Evolutionary conservation across 2,113 vertebrate species (phyloP).

Genomic region (Gobio gobio): DNA sequence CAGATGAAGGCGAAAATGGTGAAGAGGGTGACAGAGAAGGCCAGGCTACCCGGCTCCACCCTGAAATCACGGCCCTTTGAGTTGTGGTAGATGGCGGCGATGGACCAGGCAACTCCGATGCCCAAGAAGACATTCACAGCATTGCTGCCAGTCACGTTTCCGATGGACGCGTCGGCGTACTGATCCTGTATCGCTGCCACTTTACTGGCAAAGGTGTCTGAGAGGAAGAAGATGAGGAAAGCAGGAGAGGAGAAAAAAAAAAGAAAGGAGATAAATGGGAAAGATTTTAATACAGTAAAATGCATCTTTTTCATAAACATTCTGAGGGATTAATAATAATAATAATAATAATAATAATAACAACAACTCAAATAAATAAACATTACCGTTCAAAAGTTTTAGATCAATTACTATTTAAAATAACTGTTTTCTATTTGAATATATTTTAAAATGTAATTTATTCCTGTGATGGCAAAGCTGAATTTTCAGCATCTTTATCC

Average conservation of each 20-base stretch:
- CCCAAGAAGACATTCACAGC: constrained; percentile 99
- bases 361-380: background rate
- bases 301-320: background rate
- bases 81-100: constrained; percentile 94
- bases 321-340: background rate
- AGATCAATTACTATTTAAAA: no score
- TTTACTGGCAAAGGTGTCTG: constrained; percentile 99
- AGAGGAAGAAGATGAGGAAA: background rate
- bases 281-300: background rate
- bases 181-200: constrained; percentile 98
- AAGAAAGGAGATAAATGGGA: background rate
- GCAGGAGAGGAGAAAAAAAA: background rate
- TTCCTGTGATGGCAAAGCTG: no score
- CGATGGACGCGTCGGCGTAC: constrained; percentile 96
- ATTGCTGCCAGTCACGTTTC: constrained; percentile 97
- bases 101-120: constrained; percentile 99
- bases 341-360: background rate
- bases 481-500: no score
- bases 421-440: no score
- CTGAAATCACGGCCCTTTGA: constrained; percentile 83
- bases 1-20: constrained; percentile 99
- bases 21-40: constrained; percentile 99
- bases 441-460: no score
- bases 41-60: constrained; percentile 91
- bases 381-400: no score